Evolutionary conservation across 2,797 vertebrate species (phyloP), one percentile per base, ranked within the genome.

Genomic region (Pangasius sanitwongsei): DNA sequence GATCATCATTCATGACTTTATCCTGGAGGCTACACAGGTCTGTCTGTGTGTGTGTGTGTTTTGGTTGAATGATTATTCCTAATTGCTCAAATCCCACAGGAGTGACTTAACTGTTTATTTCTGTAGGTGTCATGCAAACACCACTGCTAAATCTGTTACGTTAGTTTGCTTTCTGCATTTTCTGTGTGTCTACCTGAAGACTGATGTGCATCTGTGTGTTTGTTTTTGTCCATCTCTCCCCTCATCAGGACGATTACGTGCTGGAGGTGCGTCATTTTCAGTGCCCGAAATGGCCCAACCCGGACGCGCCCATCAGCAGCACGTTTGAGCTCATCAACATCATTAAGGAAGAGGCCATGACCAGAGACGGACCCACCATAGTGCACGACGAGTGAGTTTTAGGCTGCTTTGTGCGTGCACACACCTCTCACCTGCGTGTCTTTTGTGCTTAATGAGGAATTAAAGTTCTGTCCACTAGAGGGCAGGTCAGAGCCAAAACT

Each of bases 211-310:
- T 70, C 37, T 55, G 15, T 86, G 9, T 86, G 3, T 85, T 59
- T 81, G 3, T 69, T 69, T 86, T 63, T 77, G 48, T 69, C 18
- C 31, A 18, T 53, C 91, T 83, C 0, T 94, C 95, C 61, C 75
- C 70, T 50, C 25, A 18, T 75, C 89, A 99, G 98, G 98, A 99
- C 95, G 97, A 99, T 93, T 99, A 98, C 7, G 97, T 98, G 84
- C 95, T 99, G 93, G 98, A 99, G 93, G 98, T 98, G 18, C 97
- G 98, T 87, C 98, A 99, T 94, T 98, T 99, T 93, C 98, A 97
- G 95, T 99, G 98, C 93, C 98, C 98, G 87, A 98, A 97, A 94
- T 99, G 98, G 98, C 98, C 98, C 55, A 98, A 98, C 90, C 97
- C 97, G 2, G 97, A 98, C 3, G 96, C 97, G 48, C 97, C 97